phyloP scores from a whole-genome alignment of 2,888 invertebrate species.

The Tenodera sinensis region DNA sequence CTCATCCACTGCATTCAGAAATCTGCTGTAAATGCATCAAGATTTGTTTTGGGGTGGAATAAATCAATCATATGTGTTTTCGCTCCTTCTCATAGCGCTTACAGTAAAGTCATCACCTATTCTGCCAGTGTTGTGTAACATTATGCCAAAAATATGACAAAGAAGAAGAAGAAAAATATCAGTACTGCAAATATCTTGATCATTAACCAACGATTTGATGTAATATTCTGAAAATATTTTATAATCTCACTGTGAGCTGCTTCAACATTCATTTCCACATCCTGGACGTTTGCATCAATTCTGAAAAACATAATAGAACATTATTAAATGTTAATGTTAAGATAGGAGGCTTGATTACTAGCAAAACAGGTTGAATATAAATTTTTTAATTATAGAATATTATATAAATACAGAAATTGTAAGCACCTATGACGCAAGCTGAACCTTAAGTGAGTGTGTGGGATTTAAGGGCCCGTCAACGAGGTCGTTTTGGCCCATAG shows the following conservation, averaged over 20 bases:
- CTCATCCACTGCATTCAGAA: neutral
- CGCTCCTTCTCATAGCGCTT: neutral
- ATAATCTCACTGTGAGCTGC: slow-evolving; percentile 96
- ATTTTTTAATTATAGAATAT: neutral
- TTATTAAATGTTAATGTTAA: neutral
- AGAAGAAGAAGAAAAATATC: slow-evolving; percentile 98
- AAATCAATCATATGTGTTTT: neutral
- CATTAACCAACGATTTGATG: slow-evolving; percentile 98
- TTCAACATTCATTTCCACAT: slow-evolving; percentile 94
- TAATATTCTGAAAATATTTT: slow-evolving; percentile 95
- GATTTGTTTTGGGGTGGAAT: neutral
- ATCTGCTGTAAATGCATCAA: neutral
- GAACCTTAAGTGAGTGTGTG: too few species aligned
- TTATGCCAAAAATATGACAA: slow-evolving; percentile 94
- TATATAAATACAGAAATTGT: neutral
- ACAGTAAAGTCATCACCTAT: neutral
- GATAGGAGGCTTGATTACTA: too few species aligned
- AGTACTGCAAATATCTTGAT: slow-evolving; percentile 98
- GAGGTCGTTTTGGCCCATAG: too few species aligned
- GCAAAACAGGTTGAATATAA: too few species aligned
- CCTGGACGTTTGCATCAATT: slow-evolving; percentile 95
- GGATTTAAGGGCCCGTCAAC: too few species aligned
- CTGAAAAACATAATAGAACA: slow-evolving; percentile 46
- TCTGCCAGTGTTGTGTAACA: neutral
- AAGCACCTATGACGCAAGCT: neutral